Evolutionary conservation across 1,140 invertebrate genomes (phyloP).

Genomic region (Homarus americanus): DNA sequence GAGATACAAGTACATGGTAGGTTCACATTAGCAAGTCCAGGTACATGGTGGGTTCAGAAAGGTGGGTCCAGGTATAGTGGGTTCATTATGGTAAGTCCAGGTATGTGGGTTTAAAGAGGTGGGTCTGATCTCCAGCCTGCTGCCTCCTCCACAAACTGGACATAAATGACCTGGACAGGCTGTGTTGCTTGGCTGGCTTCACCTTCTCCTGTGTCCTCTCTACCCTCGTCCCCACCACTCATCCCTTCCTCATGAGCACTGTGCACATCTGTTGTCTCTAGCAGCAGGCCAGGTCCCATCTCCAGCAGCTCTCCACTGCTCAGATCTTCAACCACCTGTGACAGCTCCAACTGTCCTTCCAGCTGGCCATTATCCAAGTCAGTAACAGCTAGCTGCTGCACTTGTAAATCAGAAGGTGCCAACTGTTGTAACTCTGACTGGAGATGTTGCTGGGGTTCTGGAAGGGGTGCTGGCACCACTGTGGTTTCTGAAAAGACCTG

Average conservation of each 20-base stretch:
- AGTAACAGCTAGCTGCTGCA: conserved; percentile 54
- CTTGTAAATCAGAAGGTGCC: conserved; percentile 49
- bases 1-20: too few species aligned
- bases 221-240: neutral
- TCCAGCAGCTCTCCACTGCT: conserved; percentile 57
- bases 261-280: conserved; percentile 37
- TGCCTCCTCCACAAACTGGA: conserved; percentile 44
- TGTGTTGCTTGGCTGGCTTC: conserved; percentile 28
- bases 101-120: neutral
- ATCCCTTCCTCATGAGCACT: neutral
- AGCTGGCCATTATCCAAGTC: conserved; percentile 47
- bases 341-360: conserved; percentile 57
- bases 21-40: too few species aligned
- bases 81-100: neutral
- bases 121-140: conserved; percentile 17
- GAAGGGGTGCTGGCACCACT: neutral
- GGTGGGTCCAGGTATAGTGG: neutral
- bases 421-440: conserved; percentile 54
- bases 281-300: conserved; percentile 53
- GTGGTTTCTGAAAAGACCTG: conserved; percentile 39
- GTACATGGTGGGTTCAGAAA: neutral
- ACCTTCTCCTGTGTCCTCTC: neutral
- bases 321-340: conserved; percentile 61
- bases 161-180: conserved; percentile 65
- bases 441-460: conserved; percentile 18